A percentile compares a stretch with the other conserved stretches of the same genome.
Conservation (phyloP, 2,888 invertebrate species). For the Tenodera sinensis region DNA sequence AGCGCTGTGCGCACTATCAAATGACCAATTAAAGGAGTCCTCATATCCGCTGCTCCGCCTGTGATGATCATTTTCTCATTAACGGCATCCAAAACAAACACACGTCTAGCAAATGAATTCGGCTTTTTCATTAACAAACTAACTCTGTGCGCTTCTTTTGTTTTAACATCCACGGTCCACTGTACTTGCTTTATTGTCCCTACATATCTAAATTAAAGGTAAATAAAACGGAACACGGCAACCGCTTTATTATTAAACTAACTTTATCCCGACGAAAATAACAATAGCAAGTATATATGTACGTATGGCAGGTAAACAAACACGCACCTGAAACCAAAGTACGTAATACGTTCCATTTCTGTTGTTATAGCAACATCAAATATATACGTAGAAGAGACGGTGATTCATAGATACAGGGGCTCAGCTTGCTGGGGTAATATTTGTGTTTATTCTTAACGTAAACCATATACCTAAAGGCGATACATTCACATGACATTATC, state of each 20-base stretch:
- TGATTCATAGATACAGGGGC: too few relatives aligned
- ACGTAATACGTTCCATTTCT: too few relatives aligned
- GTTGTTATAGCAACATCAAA: too few relatives aligned
- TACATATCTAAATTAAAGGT: neutral
- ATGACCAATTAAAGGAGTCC: neutral
- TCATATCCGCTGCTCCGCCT: neutral
- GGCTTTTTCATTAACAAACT: neutral
- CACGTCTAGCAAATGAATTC: neutral
- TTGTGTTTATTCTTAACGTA: too few relatives aligned
- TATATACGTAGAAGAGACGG: too few relatives aligned
- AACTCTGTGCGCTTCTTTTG: neutral
- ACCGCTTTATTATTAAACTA: neutral
- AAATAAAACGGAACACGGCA: neutral
- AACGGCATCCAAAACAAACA: neutral
- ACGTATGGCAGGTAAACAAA: neutral
- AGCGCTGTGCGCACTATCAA: neutral
- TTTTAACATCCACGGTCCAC: neutral
- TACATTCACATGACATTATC: too few relatives aligned
- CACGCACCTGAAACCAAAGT: neutral
- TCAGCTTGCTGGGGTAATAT: too few relatives aligned
- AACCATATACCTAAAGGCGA: too few relatives aligned
- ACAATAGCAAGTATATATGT: neutral
- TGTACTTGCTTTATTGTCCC: neutral
- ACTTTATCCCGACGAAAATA: neutral
- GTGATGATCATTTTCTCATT: neutral